Base-by-base conservation (phyloP, 2,113 vertebrate genomes). In the Xyliphius kryptos region DNA sequence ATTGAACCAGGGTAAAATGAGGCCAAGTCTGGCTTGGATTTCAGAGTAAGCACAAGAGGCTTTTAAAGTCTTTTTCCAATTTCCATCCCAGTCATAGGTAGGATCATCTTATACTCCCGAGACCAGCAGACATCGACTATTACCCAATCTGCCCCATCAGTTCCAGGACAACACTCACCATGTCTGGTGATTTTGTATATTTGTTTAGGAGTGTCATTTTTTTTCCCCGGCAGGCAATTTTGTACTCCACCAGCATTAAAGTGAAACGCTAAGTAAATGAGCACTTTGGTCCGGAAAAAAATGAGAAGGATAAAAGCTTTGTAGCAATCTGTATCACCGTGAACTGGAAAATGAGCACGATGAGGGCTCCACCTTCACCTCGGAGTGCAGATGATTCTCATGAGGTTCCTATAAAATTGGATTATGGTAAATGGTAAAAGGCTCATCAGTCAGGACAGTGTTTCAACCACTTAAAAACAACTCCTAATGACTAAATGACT, bases 381-480 rank as follows among this genome's bases (percentile, higher is more conserved):
- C 47, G 32, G 41, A 61, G 63, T 74, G 32, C 66, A 68, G 69
- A 73, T 74, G 50, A 19, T 57, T 66, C 62, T 67, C 46, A 11
- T 57, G 70, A 74, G 67, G 70, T 64, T 74, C 67, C 69, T 65
- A 69, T 48, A 53, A 71, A 67, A 74, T 77, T 72, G 59, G 70
- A 79, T 80, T 75, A 76, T 74, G 74, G 71, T 58, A 9, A 61
- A 71, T 32, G 66, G 73, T 73, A 78, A 68, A 70, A 72, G 74
- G 75, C 72, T 79, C 71, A 77, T 76, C 74, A 74, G 70, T 74
- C 61, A 57, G 57, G 70, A 47, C 61, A 59, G 61, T 66, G 63
- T 67, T 66, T 64, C 62, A 65, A 67, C 60, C 72, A 55, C 62
- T 76, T 72, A 69, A 60, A 62, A 49, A 56, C 37, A 19, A 40